Evolutionary conservation across 2,797 vertebrate genomes (phyloP).

Genomic region (Sebastes ruberrimus): DNA sequence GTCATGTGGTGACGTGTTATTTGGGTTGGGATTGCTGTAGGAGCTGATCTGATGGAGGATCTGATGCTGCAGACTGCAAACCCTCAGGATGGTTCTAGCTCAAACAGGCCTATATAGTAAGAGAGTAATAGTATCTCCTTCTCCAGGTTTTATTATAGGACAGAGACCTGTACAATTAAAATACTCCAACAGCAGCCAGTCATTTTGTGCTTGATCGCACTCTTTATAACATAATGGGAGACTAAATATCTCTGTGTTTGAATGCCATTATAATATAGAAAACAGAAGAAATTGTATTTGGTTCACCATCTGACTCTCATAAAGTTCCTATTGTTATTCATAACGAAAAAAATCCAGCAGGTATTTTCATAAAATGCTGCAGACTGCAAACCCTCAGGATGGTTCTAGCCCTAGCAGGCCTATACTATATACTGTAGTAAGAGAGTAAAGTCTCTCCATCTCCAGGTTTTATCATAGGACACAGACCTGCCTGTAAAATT

Average conservation of each 20-base stretch:
- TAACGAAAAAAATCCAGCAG: too few relatives aligned
- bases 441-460: not conserved
- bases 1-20: slow-evolving; percentile 67
- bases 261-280: too few relatives aligned
- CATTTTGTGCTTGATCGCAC: not conserved
- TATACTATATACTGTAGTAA: not conserved
- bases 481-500: too few relatives aligned
- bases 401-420: too few relatives aligned
- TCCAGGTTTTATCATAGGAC: too few relatives aligned
- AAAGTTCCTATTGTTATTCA: too few relatives aligned
- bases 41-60: slow-evolving; percentile 33
- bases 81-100: not conserved
- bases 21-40: slow-evolving; percentile 18
- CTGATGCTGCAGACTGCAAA: slow-evolving; percentile 27
- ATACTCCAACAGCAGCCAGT: not conserved
- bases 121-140: not conserved
- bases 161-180: not conserved
- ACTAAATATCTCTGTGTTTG: not conserved
- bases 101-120: slow-evolving; percentile 20
- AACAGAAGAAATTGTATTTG: too few relatives aligned
- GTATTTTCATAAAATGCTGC: too few relatives aligned
- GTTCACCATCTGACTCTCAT: too few relatives aligned
- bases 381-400: too few relatives aligned
- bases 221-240: not conserved
- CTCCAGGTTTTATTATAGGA: not conserved